Base-by-base conservation (phyloP, 2,113 vertebrate species). In the Nibea coibor region DNA sequence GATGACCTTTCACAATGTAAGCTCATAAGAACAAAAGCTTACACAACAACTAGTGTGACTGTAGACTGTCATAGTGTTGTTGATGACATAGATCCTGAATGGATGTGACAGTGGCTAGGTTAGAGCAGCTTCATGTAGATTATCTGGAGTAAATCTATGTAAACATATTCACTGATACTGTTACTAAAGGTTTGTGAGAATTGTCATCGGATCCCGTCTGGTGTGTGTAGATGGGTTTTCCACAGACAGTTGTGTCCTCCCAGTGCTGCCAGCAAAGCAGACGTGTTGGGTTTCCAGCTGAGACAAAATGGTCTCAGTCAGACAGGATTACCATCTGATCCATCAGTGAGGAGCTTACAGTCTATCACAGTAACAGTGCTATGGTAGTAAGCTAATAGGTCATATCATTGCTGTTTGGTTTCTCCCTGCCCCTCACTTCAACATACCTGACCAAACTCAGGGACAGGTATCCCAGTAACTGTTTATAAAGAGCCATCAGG, bases 381-480 rank as follows among this genome's bases (percentile, higher is more conserved):
- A 87, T 83, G 84, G 59, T 57, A 72, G 67, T 51, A 45, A 42
- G 53, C 35, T 68, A 80, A 84, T 53, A 61, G 72, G 64, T 62
- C 67, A 68, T 75, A 22, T 59, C 74, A 57, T 16, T 63, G 63
- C 77, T 80, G 78, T 79, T 71, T 64, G 77, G 73, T 68, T 69
- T 77, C 62, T 70, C 45, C 47, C 51, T 24, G 35, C 39, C 11
- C 20, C n/a, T 45, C 28, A 42, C 51, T 74, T 39, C 66, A 48
- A 19, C 69, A 57, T 79, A 56, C 81, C 75, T 64, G 56, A 76
- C 63, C 43, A 3, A 54, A 31, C 80, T 47, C 42, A 10, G 47
- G 54, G 57, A 57, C 78, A 65, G 77, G 83, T 91, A 87, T 89
- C 86, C 88, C 73, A 78, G 85, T 90, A 89, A 91, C 90, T 82